These are phyloP conservation scores for Antrozous pallidus DNA, from an alignment of 2,797 vertebrate genomes.

Conservation along the genomic window DNA sequence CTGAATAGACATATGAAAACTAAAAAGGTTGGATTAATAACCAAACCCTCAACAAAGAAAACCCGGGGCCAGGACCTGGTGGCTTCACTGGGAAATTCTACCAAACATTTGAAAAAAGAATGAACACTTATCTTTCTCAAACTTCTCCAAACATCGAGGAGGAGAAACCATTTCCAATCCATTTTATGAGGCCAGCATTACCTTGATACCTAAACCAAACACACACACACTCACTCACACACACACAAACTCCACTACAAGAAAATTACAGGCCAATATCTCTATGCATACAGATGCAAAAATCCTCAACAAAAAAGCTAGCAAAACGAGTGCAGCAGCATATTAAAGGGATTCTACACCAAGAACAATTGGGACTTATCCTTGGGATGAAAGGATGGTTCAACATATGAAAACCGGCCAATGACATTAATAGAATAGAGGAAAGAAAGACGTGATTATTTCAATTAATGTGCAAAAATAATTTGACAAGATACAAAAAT, in stretches of 20 bases:
- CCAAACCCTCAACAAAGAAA: neutral
- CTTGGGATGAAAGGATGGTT: slow-evolving; percentile 5
- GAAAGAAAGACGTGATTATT: neutral
- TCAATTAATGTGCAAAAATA: neutral
- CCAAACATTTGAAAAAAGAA: slow-evolving; percentile 9
- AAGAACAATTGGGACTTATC: neutral
- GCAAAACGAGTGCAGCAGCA: neutral
- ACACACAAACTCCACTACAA: neutral
- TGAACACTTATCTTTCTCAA: neutral
- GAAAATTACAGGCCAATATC: neutral
- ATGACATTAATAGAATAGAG: neutral
- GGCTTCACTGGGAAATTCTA: neutral
- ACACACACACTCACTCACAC: neutral
- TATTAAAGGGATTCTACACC: neutral
- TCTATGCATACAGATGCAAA: neutral
- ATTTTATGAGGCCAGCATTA: neutral
- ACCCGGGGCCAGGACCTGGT: neutral
- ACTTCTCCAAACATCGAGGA: neutral
- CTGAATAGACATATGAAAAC: neutral
- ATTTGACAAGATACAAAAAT: neutral
- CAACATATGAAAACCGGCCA: neutral
- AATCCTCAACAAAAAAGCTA: neutral
- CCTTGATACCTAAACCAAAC: neutral
- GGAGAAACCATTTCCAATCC: neutral
- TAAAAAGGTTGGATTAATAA: neutral